These are phyloP conservation scores for Thereva nobilitata DNA, from an alignment of 2,888 invertebrate species.

Conservation along the genomic window DNA sequence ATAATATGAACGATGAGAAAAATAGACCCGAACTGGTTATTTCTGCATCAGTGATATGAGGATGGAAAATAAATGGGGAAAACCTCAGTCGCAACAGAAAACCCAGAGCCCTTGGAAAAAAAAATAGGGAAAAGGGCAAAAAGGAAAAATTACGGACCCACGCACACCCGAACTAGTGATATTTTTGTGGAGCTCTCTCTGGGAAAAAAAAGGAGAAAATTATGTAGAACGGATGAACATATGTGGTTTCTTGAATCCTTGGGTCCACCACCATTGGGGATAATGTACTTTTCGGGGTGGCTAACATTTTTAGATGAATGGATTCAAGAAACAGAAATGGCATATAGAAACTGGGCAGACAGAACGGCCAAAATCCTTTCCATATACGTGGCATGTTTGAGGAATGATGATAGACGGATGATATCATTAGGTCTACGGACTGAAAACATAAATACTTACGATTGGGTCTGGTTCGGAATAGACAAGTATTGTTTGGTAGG, in stretches of 20 bases:
- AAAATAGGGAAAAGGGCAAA: constrained; percentile 2
- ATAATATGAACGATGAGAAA: constrained; percentile 26
- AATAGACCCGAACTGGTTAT: constrained; percentile 16
- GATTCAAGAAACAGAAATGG: too few species aligned
- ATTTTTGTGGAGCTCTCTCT: neutral
- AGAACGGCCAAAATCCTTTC: too few species aligned
- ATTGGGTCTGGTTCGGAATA: too few species aligned
- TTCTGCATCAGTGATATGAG: constrained; percentile 14
- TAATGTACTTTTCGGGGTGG: constrained; percentile 20
- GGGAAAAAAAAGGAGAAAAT: constrained; percentile 11
- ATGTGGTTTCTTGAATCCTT: constrained; percentile 26
- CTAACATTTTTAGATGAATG: too few species aligned
- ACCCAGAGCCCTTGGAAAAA: neutral
- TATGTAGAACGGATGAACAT: constrained; percentile 23
- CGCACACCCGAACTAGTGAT: neutral
- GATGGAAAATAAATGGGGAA: constrained; percentile 16
- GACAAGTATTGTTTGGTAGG: too few species aligned
- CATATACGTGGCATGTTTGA: too few species aligned
- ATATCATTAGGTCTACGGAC: too few species aligned
- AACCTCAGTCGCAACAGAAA: constrained; percentile 19
- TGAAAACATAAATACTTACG: too few species aligned
- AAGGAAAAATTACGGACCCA: constrained; percentile 5
- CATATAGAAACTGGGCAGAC: too few species aligned
- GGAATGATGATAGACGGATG: too few species aligned
- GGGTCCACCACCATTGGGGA: neutral